phyloP scores from a whole-genome alignment of 2,888 invertebrate genomes.

The Lepidocyrtoides sp. region DNA sequence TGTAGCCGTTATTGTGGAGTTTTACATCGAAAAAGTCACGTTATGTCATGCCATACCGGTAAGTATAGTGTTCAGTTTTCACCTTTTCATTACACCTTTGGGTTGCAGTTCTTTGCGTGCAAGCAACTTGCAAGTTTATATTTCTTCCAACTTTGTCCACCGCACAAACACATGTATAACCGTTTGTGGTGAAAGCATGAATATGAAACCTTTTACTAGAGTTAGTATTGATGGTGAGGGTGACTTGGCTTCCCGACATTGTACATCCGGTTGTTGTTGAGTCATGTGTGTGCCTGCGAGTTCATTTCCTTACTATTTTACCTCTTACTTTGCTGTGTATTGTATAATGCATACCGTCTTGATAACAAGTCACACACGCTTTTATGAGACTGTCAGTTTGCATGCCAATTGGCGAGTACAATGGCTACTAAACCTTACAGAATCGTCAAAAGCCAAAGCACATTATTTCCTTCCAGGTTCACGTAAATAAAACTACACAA shows the following conservation, averaged over 20 bases:
- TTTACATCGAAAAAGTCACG: neutral
- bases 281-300: neutral
- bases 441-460: neutral
- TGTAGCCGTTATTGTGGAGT: no score
- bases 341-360: neutral
- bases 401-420: neutral
- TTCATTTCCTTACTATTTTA: neutral
- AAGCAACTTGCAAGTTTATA: neutral
- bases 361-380: neutral
- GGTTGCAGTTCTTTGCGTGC: neutral
- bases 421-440: neutral
- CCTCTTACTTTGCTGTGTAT: no score
- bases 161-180: neutral
- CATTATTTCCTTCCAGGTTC: neutral
- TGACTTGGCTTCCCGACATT: conserved; percentile 2
- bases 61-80: neutral
- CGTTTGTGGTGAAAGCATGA: neutral
- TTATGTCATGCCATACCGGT: neutral
- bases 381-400: neutral
- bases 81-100: neutral
- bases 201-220: neutral
- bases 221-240: neutral
- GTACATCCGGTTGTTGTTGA: conserved; percentile 6
- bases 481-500: neutral
- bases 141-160: neutral